Conservation (phyloP, 2,113 vertebrate genomes). For the Bombycilla garrulus region DNA sequence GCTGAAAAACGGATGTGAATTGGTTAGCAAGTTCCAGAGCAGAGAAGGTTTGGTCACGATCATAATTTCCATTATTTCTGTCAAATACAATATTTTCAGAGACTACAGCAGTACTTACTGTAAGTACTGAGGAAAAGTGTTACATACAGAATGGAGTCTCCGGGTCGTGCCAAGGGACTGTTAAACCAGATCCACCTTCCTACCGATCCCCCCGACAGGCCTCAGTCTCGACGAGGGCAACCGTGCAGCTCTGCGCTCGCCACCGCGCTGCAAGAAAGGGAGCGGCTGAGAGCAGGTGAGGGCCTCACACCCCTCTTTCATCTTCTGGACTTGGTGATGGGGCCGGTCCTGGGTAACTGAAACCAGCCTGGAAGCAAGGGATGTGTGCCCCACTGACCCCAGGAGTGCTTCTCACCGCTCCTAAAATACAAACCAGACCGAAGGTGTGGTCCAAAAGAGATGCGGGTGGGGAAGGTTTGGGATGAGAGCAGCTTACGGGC, state of each 20-base stretch:
- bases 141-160: neutral
- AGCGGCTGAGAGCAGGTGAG: neutral
- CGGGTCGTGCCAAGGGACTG: neutral
- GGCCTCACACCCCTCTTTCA: neutral
- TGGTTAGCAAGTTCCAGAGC: neutral
- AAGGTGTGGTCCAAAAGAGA: neutral
- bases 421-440: neutral
- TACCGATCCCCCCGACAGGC: neutral
- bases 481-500: too few relatives aligned
- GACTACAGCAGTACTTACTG: slow-evolving; percentile 46
- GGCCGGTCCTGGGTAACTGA: neutral
- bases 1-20: slow-evolving; percentile 23
- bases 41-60: slow-evolving; percentile 25
- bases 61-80: slow-evolving; percentile 54
- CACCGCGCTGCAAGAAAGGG: neutral
- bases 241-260: neutral
- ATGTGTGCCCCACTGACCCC: neutral
- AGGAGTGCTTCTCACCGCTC: neutral
- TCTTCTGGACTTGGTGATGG: too few relatives aligned
- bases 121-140: slow-evolving; percentile 40
- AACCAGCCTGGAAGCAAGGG: neutral
- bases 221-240: neutral
- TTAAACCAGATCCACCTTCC: neutral
- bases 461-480: neutral
- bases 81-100: slow-evolving; percentile 40